A percentile compares a stretch with the other conserved stretches of the same genome.
Evolutionary conservation across 2,113 vertebrate species (phyloP).

Genomic region (Orycteropus afer): DNA sequence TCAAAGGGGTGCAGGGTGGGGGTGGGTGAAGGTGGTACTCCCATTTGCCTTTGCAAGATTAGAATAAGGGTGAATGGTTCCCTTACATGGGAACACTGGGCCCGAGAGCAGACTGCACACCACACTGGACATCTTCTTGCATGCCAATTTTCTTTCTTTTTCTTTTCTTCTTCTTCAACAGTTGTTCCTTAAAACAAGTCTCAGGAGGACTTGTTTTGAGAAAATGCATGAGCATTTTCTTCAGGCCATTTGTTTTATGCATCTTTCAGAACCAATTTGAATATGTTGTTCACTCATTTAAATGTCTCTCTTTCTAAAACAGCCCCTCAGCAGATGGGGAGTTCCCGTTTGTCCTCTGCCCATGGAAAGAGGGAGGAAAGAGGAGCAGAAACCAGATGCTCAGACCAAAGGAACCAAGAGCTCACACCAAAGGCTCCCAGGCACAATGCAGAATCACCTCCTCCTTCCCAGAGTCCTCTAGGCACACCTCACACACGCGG

Average conservation of each 20-base stretch:
- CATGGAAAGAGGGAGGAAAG: background rate
- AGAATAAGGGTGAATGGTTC: too few species aligned
- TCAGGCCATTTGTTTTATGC: background rate
- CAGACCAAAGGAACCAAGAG: background rate
- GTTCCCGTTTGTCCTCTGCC: too few species aligned
- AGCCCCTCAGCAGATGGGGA: background rate
- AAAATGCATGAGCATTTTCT: background rate
- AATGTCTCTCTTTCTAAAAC: background rate
- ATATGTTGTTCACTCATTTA: background rate
- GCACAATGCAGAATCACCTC: background rate
- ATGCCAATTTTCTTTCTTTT: background rate
- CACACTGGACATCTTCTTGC: background rate
- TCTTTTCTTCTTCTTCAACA: background rate
- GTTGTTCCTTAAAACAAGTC: background rate
- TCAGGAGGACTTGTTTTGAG: background rate
- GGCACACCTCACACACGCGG: background rate
- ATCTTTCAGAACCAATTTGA: background rate
- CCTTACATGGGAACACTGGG: background rate
- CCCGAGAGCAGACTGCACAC: background rate
- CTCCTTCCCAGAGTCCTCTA: background rate
- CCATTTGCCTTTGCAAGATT: too few species aligned
- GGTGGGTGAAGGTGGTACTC: background rate
- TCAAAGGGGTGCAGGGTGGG: rapidly evolving
- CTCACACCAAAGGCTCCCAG: background rate
- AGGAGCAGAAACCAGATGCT: rapidly evolving